A percentile compares a stretch with the other conserved stretches of the same genome.
phyloP scores from a whole-genome alignment of 2,113 vertebrate genomes.

The Pterocles gutturalis region DNA sequence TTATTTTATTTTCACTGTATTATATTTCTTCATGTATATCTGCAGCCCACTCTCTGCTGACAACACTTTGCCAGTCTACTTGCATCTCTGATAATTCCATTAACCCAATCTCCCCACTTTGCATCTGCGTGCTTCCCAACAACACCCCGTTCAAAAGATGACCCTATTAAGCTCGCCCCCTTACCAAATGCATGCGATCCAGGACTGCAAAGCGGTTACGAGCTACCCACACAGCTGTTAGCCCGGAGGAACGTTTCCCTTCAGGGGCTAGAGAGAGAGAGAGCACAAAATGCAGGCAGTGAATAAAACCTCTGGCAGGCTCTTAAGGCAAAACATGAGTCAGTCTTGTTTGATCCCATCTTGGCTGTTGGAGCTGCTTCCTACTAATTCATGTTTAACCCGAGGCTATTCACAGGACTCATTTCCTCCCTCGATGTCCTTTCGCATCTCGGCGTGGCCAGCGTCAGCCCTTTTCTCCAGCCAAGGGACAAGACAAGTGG shows the following conservation, averaged over 20 bases:
- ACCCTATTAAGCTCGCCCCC: not conserved
- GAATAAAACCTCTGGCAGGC: slow-evolving; percentile 45
- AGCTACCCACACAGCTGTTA: slow-evolving; percentile 98
- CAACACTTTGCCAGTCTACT: not conserved
- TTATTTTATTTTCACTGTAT: not conserved
- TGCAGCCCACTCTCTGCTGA: not conserved
- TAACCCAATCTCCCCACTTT: not conserved
- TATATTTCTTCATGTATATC: rapidly evolving
- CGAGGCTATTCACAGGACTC: slow-evolving; percentile 42
- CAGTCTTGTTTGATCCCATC: slow-evolving; percentile 32
- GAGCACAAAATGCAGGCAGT: slow-evolving; percentile 26
- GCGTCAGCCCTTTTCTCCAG: slow-evolving; percentile 21
- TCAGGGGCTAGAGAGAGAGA: slow-evolving; percentile 84
- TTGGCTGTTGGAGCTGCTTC: slow-evolving; percentile 54
- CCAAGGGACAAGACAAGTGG: slow-evolving; percentile 54
- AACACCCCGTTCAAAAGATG: not conserved
- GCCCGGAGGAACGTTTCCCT: slow-evolving; percentile 94
- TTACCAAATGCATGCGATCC: slow-evolving; percentile 97
- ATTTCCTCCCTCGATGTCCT: not conserved
- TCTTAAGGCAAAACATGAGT: slow-evolving; percentile 18
- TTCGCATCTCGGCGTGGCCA: not conserved
- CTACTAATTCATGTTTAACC: slow-evolving; percentile 58
- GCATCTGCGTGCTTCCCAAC: not conserved
- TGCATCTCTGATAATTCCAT: not conserved
- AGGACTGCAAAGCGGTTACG: slow-evolving; percentile 95